Percentiles rank a stretch among this genome's conserved stretches.
phyloP scores from a whole-genome alignment of 2,888 invertebrate genomes.

The Branchinecta sandiegonensis region DNA sequence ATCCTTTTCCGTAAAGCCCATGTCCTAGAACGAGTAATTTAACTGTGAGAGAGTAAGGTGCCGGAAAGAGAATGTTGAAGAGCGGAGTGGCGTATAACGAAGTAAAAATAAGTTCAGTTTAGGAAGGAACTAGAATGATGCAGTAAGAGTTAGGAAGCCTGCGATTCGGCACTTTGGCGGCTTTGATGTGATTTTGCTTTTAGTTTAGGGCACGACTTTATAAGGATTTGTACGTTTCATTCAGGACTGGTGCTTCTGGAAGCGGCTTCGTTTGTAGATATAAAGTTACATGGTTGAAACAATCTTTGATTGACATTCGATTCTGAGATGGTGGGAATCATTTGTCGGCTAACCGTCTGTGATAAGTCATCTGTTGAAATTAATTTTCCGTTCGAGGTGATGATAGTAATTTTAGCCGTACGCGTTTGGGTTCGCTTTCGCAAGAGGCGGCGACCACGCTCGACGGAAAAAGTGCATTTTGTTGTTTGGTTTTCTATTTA shows the following conservation, averaged over 20 bases:
- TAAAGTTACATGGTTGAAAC: not conserved
- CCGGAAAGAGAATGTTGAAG: no score
- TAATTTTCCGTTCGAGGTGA: not conserved
- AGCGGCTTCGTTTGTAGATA: not conserved
- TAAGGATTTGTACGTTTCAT: not conserved
- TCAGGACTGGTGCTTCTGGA: no score
- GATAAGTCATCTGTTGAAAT: conserved; percentile 12
- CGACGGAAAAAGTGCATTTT: conserved; percentile 13
- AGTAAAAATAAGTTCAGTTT: no score
- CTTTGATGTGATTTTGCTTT: not conserved
- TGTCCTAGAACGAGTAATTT: no score
- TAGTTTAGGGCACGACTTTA: not conserved
- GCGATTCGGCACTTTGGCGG: no score
- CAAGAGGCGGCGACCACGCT: not conserved
- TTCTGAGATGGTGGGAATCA: no score
- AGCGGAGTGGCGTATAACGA: no score
- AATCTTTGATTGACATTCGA: not conserved
- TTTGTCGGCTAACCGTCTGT: conserved; percentile 7
- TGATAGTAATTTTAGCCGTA: not conserved
- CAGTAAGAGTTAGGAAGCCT: no score
- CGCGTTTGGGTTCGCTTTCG: not conserved
- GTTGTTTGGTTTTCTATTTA: conserved; percentile 16
- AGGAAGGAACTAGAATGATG: no score
- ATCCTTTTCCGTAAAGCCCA: no score
- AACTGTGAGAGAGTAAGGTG: no score